These are phyloP conservation scores for Dusona sp. DNA, from an alignment of 2,888 invertebrate genomes.

Conservation along the genomic window DNA sequence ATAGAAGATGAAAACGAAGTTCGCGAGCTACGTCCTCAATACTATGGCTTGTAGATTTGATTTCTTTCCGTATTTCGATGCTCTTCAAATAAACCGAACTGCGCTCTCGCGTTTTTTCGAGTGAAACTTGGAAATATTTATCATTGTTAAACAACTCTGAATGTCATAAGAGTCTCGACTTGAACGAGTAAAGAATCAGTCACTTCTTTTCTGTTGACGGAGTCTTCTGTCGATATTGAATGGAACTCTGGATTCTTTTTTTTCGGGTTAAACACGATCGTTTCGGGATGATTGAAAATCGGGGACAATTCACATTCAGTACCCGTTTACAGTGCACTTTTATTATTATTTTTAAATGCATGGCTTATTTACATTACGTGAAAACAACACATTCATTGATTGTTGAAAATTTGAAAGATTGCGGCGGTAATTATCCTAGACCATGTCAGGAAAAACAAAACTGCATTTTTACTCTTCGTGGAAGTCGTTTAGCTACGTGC, in stretches of 20 bases:
- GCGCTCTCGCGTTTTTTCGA: constrained; percentile 51
- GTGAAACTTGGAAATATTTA: constrained; percentile 80
- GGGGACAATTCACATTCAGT: neutral
- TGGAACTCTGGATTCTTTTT: neutral
- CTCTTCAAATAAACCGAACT: constrained; percentile 74
- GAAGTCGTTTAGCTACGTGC: constrained; percentile 84
- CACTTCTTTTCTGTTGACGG: constrained; percentile 58
- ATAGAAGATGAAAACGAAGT: constrained; percentile 1
- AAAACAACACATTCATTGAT: constrained; percentile 23
- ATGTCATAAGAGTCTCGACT: constrained; percentile 76
- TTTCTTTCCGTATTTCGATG: constrained; percentile 67
- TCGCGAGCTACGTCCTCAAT: constrained; percentile 45
- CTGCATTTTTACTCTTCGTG: constrained; percentile 86
- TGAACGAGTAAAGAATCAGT: constrained; percentile 71
- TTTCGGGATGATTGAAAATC: constrained; percentile 43
- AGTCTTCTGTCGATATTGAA: neutral
- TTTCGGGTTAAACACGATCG: neutral
- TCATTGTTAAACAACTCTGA: constrained; percentile 73
- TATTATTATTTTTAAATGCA: constrained; percentile 23
- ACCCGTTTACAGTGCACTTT: neutral
- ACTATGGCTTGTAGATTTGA: constrained; percentile 26
- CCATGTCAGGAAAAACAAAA: constrained; percentile 84
- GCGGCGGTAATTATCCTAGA: constrained; percentile 85
- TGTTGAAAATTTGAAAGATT: constrained; percentile 65
- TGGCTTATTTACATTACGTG: constrained; percentile 18